A percentile compares a stretch with the other conserved stretches of the same genome.
Conservation (phyloP, 2,797 vertebrate genomes). For the Platyrinchus mystaceus region DNA sequence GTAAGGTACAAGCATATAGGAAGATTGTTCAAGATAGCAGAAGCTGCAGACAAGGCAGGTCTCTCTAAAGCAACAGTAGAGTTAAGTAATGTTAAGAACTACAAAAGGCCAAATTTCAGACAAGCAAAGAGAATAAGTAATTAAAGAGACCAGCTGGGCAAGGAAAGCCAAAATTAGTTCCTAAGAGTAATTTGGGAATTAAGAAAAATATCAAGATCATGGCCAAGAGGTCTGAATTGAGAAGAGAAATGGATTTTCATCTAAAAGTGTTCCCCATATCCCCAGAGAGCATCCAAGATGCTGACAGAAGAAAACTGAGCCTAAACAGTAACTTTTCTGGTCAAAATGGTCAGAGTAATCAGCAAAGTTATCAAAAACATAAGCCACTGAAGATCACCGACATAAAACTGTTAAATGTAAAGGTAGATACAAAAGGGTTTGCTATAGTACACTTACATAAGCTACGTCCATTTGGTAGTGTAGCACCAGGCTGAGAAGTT, state of each 20-base stretch:
- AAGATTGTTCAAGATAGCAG: background rate
- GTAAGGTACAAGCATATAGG: background rate
- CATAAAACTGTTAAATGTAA: background rate
- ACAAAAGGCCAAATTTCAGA: constrained; percentile 17
- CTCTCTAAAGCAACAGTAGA: constrained; percentile 5
- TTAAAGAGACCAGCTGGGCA: constrained; percentile 11
- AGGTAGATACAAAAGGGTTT: background rate
- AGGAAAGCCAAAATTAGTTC: constrained; percentile 6
- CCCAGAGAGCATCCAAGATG: constrained; percentile 10
- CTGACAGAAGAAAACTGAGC: background rate
- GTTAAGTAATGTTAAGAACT: background rate
- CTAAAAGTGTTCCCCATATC: background rate
- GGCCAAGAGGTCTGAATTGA: constrained; percentile 36
- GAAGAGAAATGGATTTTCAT: constrained; percentile 34
- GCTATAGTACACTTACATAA: constrained; percentile 76
- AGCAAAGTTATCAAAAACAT: background rate
- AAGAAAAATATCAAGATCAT: background rate
- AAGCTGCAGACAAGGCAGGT: constrained; percentile 62
- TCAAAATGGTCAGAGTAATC: background rate
- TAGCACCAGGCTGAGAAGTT: constrained; percentile 87
- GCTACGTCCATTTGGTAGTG: constrained; percentile 95
- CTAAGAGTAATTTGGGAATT: constrained; percentile 8
- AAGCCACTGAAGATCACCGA: background rate
- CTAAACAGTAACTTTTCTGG: background rate
- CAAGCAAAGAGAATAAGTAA: background rate